Evolutionary conservation across 2,888 invertebrate genomes (phyloP).

Genomic region (Dicycla oo): DNA sequence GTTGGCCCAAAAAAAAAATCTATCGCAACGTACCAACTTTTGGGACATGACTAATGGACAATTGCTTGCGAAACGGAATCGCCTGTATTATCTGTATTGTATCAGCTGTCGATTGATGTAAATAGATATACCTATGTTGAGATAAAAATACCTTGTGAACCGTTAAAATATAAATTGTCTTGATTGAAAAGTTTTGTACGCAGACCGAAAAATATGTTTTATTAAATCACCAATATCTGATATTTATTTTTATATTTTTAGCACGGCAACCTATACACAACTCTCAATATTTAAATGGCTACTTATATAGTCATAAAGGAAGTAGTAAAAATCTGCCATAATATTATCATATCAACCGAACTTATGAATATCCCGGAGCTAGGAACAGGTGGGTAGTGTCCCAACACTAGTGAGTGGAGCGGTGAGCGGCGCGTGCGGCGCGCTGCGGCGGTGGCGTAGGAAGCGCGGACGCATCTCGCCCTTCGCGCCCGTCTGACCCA

Average conservation of each 20-base stretch:
- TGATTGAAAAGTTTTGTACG: constrained; percentile 27
- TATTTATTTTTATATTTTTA: constrained; percentile 1
- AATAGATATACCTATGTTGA: constrained; percentile 41
- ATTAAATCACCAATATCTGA: too few relatives aligned
- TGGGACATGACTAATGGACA: constrained; percentile 87
- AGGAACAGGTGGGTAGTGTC: constrained; percentile 45
- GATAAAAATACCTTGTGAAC: constrained; percentile 24
- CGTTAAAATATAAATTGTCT: constrained; percentile 40
- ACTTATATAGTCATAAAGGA: background rate
- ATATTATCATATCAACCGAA: background rate
- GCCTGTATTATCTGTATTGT: constrained; percentile 67
- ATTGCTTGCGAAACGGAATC: constrained; percentile 80
- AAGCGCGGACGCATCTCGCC: constrained; percentile 81
- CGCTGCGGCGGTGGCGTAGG: constrained; percentile 68
- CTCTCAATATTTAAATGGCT: background rate
- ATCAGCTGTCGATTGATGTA: constrained; percentile 57
- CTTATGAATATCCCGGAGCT: background rate
- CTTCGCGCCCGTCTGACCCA: constrained; percentile 80
- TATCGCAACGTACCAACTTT: constrained; percentile 79
- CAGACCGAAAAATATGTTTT: background rate
- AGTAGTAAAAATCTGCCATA: background rate
- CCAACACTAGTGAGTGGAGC: constrained; percentile 65
- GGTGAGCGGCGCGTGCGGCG: constrained; percentile 62
- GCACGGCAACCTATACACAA: background rate
- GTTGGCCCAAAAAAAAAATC: constrained; percentile 81